Evolutionary conservation across 2,113 vertebrate genomes (phyloP).

Genomic region (Neolamprologus longior): DNA sequence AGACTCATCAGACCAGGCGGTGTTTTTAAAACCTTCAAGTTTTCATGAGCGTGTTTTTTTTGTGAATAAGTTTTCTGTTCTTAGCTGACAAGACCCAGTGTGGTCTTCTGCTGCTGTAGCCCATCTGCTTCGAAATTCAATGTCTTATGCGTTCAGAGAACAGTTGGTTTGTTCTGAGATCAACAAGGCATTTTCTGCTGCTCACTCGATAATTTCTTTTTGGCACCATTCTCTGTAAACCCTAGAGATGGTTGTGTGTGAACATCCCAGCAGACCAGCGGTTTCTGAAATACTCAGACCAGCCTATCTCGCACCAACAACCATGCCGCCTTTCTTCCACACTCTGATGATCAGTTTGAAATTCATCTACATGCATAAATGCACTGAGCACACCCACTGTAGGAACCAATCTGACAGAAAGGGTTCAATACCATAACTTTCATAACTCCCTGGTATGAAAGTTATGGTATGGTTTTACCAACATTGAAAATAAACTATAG

Average conservation of each 20-base stretch:
- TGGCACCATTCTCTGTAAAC: neutral
- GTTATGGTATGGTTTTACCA: neutral
- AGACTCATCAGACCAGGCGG: neutral
- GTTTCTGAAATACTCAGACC: neutral
- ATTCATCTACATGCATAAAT: neutral
- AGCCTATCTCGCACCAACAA: neutral
- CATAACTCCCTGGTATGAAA: neutral
- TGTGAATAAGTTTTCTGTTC: neutral
- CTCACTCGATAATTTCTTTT: neutral
- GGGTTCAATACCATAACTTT: neutral
- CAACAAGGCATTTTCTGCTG: neutral
- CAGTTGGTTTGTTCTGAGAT: neutral
- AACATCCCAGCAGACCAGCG: neutral
- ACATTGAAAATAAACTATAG: neutral
- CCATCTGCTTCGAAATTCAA: neutral
- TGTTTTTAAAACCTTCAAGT: neutral
- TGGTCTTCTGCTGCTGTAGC: neutral
- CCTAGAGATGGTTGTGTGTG: neutral
- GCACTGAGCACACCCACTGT: neutral
- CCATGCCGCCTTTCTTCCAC: neutral
- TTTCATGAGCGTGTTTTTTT: neutral
- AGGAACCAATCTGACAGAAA: neutral
- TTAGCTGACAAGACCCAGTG: neutral
- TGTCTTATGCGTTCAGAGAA: neutral
- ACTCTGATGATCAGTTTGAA: neutral